These are phyloP conservation scores for Crotophaga sulcirostris DNA, from an alignment of 2,113 vertebrate genomes.

Conservation along the genomic window DNA sequence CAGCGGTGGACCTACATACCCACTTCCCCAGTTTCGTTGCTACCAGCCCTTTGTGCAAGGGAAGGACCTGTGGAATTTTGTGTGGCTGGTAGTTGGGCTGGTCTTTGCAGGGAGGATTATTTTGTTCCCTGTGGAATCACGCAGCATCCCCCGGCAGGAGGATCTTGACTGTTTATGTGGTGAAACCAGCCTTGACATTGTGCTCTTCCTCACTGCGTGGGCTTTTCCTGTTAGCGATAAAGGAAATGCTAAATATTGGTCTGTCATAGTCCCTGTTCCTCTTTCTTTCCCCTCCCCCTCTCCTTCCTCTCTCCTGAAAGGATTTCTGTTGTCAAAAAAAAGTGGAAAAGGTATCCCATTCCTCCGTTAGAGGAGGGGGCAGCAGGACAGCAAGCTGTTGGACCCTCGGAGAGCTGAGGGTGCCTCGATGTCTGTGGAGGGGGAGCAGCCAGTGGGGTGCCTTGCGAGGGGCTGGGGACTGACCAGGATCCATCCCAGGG, in stretches of 20 bases:
- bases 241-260: conserved; percentile 18
- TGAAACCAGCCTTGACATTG: conserved; percentile 3
- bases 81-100: neutral
- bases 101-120: neutral
- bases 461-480: neutral
- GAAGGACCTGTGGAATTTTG: neutral
- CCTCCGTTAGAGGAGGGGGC: too few species aligned
- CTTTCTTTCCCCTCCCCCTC: neutral
- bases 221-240: conserved; percentile 37
- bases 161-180: conserved; percentile 11
- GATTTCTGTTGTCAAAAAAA: neutral
- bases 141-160: neutral
- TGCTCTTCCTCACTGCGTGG: conserved; percentile 17
- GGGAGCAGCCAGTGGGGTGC: neutral
- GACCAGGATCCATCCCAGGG: neutral
- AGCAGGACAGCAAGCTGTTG: neutral
- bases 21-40: neutral
- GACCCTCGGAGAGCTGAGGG: neutral
- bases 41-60: neutral
- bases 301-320: neutral
- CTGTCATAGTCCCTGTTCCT: neutral
- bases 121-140: neutral
- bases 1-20: neutral
- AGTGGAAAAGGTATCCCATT: neutral
- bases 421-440: neutral